Evolutionary conservation across 2,888 invertebrate genomes (phyloP).

Genomic region (Epirrhoe alternata): DNA sequence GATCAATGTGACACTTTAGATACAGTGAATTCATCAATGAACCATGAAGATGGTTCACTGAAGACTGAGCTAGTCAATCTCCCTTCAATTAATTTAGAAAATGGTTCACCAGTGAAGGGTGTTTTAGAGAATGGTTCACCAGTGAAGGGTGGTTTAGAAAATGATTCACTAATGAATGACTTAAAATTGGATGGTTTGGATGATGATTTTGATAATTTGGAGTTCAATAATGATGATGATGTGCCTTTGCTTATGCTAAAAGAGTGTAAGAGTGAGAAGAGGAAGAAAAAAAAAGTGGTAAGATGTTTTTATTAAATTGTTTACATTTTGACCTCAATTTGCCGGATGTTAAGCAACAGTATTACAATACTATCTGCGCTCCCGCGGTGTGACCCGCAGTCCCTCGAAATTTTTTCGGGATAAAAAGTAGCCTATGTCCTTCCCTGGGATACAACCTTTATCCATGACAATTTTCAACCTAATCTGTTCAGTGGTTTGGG

Average conservation of each 20-base stretch:
- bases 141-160: conserved; percentile 1
- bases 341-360: no score
- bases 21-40: background rate
- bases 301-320: background rate
- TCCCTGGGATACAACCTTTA: no score
- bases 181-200: background rate
- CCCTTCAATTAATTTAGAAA: background rate
- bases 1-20: no score
- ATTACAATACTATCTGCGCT: no score
- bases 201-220: conserved; percentile 3
- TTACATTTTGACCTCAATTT: no score
- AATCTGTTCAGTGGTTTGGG: no score
- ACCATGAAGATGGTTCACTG: background rate
- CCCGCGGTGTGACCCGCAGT: no score
- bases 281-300: conserved; percentile 36
- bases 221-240: conserved; percentile 51
- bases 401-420: no score
- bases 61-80: background rate
- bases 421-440: no score
- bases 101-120: no score
- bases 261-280: conserved; percentile 31
- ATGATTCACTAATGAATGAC: conserved; percentile 1
- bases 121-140: background rate
- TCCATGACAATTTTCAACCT: no score
- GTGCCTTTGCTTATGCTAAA: conserved; percentile 51